Conservation (phyloP, 2,888 invertebrate species). For the Epinotia demarniana region DNA sequence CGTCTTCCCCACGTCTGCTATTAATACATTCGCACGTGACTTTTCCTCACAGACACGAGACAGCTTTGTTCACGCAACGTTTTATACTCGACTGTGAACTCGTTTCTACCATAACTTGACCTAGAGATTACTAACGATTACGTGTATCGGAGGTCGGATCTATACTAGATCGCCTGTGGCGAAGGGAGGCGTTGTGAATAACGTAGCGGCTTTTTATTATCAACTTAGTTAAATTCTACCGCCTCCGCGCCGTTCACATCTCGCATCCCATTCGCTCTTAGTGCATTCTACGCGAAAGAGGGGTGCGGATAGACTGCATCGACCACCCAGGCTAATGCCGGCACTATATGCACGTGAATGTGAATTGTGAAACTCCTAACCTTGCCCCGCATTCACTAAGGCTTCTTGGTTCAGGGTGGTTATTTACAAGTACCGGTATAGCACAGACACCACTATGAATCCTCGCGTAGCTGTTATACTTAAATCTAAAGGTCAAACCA, state of each 20-base stretch:
- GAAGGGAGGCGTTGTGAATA: neutral
- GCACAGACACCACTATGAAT: neutral
- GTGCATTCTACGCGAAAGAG: conserved; percentile 7
- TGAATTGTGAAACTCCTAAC: conserved; percentile 52
- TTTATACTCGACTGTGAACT: neutral
- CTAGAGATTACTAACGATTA: neutral
- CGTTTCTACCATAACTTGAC: neutral
- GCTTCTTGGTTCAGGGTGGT: conserved; percentile 47
- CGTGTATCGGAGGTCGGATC: neutral
- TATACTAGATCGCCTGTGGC: neutral
- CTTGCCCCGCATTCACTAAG: conserved; percentile 50
- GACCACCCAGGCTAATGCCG: conserved; percentile 43
- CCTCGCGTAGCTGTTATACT: neutral
- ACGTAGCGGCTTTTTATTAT: conserved; percentile 28
- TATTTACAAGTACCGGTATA: neutral
- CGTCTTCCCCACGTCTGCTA: conserved; percentile 24
- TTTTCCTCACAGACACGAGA: conserved; percentile 28
- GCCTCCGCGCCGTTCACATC: conserved; percentile 7
- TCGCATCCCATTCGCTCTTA: conserved; percentile 15
- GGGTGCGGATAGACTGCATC: conserved; percentile 27
- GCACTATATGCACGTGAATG: conserved; percentile 46
- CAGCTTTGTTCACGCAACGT: conserved; percentile 13
- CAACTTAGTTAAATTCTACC: conserved; percentile 27
- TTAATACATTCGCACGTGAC: conserved; percentile 40
- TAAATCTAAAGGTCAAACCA: conserved; percentile 1